Conservation (phyloP, 2,113 vertebrate genomes). For the Zosterops borbonicus region DNA sequence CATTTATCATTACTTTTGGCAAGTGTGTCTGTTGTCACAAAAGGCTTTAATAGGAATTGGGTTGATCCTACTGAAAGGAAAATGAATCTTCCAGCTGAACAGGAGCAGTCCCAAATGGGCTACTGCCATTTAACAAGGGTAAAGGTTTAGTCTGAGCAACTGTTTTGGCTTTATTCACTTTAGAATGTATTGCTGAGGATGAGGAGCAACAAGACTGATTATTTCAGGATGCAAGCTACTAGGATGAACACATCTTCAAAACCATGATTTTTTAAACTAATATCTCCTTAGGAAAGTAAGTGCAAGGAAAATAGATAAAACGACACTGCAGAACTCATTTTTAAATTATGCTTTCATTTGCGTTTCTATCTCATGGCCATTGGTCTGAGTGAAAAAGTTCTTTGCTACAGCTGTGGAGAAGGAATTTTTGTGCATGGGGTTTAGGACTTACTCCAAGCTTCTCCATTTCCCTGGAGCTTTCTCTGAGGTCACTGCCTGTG, state of each 20-base stretch:
- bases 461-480: not conserved
- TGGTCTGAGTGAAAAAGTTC: not conserved
- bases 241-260: not conserved
- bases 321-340: not conserved
- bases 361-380: not conserved
- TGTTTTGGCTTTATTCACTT: constrained; percentile 16
- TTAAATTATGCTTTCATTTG: not conserved
- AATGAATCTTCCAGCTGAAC: not conserved
- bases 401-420: not conserved
- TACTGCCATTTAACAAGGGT: not conserved
- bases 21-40: not conserved
- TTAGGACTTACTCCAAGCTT: not conserved
- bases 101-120: not conserved
- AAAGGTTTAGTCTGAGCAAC: not conserved
- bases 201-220: not conserved
- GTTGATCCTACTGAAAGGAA: not conserved
- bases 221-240: not conserved
- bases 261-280: not conserved
- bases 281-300: not conserved
- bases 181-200: not conserved
- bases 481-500: not conserved
- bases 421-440: not conserved
- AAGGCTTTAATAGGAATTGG: not conserved
- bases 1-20: not conserved
- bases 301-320: not conserved